Conservation (phyloP, 2,113 vertebrate genomes). For the Alligator mississippiensis region DNA sequence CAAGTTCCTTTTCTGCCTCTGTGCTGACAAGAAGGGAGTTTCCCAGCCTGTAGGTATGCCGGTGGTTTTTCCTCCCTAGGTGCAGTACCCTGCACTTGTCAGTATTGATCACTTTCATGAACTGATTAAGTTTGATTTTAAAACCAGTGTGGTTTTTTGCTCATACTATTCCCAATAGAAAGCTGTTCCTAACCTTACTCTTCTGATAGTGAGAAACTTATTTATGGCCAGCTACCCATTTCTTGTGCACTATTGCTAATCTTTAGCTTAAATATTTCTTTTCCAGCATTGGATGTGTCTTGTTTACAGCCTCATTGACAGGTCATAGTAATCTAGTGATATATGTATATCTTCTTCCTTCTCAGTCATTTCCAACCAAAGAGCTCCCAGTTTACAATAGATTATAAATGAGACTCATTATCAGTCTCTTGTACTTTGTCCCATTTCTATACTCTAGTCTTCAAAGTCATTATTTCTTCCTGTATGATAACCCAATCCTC, state of each 20-base stretch:
- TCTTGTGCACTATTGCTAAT: background rate
- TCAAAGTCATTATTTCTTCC: background rate
- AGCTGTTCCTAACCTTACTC: no score
- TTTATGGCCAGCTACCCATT: rapidly evolving
- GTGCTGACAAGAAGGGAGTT: background rate
- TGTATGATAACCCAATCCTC: background rate
- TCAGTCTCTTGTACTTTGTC: background rate
- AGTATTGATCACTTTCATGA: background rate
- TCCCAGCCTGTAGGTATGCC: background rate
- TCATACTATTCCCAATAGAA: background rate
- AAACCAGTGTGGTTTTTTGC: background rate
- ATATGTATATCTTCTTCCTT: background rate
- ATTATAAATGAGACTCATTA: background rate
- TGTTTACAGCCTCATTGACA: background rate
- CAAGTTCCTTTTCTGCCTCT: no score
- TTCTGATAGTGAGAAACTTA: no score
- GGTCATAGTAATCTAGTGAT: background rate
- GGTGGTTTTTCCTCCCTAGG: background rate
- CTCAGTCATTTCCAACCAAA: background rate
- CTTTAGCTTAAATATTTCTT: background rate
- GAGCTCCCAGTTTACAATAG: background rate
- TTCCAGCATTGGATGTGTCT: background rate
- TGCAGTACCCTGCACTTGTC: background rate
- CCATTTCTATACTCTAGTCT: background rate
- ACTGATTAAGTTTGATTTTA: rapidly evolving